Conservation (phyloP, 2,113 vertebrate species). For the Dolichotis patagonum region DNA sequence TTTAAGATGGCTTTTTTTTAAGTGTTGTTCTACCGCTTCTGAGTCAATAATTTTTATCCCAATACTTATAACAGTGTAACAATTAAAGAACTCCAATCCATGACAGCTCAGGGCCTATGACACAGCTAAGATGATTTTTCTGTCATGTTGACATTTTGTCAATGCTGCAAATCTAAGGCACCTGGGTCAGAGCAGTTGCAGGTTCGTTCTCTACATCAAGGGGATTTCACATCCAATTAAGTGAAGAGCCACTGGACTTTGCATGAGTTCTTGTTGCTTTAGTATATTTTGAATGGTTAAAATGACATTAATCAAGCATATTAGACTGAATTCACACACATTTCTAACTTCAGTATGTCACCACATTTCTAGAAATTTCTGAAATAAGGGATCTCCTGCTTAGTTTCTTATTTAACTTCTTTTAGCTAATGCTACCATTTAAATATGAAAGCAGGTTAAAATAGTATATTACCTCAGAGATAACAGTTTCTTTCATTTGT, state of each 20-base stretch:
- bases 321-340: not conserved
- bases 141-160: constrained; percentile 66
- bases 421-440: not conserved
- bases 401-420: not conserved
- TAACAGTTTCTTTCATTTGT: not conserved
- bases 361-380: not conserved
- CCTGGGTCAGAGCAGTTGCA: not conserved
- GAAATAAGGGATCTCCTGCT: not conserved
- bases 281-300: not conserved
- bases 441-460: not conserved
- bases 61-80: not conserved
- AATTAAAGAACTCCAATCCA: constrained; percentile 42
- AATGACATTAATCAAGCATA: constrained; percentile 47
- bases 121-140: constrained; percentile 42
- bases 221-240: constrained; percentile 19
- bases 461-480: not conserved
- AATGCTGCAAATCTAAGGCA: not conserved
- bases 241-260: constrained; percentile 15
- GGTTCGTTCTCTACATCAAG: not conserved
- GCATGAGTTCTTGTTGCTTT: constrained; percentile 54
- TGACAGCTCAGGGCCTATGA: not conserved
- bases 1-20: not conserved
- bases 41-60: not conserved
- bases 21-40: not conserved
- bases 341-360: not conserved